Evolutionary conservation across 2,888 invertebrate species (phyloP).

Genomic region (Meta bourneti): DNA sequence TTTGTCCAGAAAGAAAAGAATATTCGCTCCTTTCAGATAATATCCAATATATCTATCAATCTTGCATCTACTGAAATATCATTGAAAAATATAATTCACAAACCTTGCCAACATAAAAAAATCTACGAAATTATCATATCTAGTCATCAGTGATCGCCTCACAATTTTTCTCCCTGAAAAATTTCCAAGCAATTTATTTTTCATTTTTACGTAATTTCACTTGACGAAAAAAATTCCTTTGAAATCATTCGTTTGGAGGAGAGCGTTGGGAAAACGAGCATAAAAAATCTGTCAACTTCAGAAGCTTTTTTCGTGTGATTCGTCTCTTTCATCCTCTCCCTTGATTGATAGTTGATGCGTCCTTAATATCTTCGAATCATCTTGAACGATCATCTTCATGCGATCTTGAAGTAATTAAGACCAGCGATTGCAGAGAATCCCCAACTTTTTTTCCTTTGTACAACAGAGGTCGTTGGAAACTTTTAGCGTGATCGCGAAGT

Average conservation of each 20-base stretch:
- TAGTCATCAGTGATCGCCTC: neutral
- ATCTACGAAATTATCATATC: neutral
- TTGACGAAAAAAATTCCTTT: neutral
- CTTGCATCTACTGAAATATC: neutral
- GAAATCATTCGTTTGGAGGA: neutral
- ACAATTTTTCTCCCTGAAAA: neutral
- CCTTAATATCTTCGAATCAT: slow-evolving; percentile 32
- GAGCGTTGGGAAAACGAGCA: neutral
- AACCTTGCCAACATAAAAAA: neutral
- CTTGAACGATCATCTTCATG: neutral
- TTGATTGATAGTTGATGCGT: slow-evolving; percentile 30
- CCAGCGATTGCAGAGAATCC: too few species aligned
- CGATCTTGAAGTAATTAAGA: slow-evolving; percentile 37
- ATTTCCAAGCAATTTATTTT: neutral
- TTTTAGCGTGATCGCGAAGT: neutral
- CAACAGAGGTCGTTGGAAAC: too few species aligned
- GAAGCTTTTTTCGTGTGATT: slow-evolving; percentile 9
- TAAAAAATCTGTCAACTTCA: slow-evolving; percentile 46
- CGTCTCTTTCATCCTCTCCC: neutral
- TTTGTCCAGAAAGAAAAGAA: too few species aligned
- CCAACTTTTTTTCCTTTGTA: too few species aligned
- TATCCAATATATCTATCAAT: neutral
- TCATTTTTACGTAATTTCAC: neutral
- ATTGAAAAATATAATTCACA: neutral
- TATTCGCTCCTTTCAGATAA: too few species aligned